Conservation (phyloP, 2,797 vertebrate species). For the Labroides dimidiatus region DNA sequence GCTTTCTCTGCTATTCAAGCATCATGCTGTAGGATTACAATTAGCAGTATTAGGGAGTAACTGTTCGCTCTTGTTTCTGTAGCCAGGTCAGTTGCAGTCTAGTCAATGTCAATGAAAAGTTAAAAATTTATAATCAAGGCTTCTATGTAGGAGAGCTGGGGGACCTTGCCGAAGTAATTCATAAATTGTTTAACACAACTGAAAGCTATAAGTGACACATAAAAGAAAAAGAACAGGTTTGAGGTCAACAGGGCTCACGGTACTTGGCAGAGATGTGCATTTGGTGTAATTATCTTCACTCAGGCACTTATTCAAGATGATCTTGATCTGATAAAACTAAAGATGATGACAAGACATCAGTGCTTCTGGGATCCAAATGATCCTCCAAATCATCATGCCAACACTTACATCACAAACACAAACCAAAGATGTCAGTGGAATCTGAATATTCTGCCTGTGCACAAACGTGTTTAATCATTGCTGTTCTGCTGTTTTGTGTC, state of each 20-base stretch:
- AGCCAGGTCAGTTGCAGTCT: no score
- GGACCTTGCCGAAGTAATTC: constrained; percentile 67
- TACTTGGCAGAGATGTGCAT: constrained; percentile 41
- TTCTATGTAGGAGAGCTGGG: constrained; percentile 45
- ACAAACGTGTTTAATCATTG: neutral
- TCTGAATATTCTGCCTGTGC: neutral
- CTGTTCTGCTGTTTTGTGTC: constrained; percentile 16
- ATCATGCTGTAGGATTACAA: constrained; percentile 37
- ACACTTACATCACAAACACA: constrained; percentile 28
- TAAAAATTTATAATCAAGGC: no score
- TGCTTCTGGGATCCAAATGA: constrained; percentile 16
- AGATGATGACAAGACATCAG: constrained; percentile 20
- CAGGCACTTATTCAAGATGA: constrained; percentile 26
- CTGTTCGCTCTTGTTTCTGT: no score
- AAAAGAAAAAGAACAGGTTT: constrained; percentile 79
- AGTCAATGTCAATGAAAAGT: no score
- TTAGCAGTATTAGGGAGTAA: constrained; percentile 28
- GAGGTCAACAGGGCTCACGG: constrained; percentile 57
- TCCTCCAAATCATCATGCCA: constrained; percentile 23
- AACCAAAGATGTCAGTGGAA: constrained; percentile 1
- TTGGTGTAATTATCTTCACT: constrained; percentile 47
- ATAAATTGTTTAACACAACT: constrained; percentile 79
- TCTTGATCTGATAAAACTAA: constrained; percentile 43
- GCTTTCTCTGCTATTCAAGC: constrained; percentile 44
- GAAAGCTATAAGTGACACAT: constrained; percentile 79